Base-by-base conservation (phyloP, 1,140 invertebrate species). In the Aporrectodea caliginosa region DNA sequence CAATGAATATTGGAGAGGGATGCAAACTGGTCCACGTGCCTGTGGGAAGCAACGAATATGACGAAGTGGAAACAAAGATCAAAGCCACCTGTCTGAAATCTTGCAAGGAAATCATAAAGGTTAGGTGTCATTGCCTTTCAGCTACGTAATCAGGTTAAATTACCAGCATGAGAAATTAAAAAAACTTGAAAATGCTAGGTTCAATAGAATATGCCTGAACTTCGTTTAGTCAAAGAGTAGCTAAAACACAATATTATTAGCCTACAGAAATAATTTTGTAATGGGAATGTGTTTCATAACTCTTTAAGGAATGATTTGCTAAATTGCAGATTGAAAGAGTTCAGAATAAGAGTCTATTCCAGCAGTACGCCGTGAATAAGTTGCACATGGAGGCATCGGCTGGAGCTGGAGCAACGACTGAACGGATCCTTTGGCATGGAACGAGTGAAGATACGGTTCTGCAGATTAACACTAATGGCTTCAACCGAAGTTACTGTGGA, bases 401-500 rank as follows among this genome's bases (percentile, higher is more conserved):
- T 75, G 31, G 22, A 1, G 12, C 29, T 43, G 58, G 33, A 14
- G 32, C 27, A 29, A 2, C 22, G 32, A 73, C n/a, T 27, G 81
- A 78, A 32, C 32, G 43, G 22, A 69, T 27, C 16, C 75, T 82
- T 6, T 82, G 79, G 79, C 81, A 82, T 69, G 79, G 81, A n/a
- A 82, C 81, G 29, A 43, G 35, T 35, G 22, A 22, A 1, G 70
- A 82, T 69, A 35, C 69, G 0, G 29, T 82, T 0, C 16, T 33
- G 14, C 31, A 81, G 29, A 82, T 82, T 74, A 72, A 73, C 79
- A 58, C 22, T 58, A 27, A 78, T 2, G 81, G 79, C 16, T 81
- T 82, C 75, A 82, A 82, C 31, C 43, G 81, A 0, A 82, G 81
- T 69, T 81, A 81, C 69, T 81, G 79, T 77, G 79, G 79, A 16